Evolutionary conservation across 1,140 invertebrate species (phyloP).

Genomic region (Drosophila funebris): DNA sequence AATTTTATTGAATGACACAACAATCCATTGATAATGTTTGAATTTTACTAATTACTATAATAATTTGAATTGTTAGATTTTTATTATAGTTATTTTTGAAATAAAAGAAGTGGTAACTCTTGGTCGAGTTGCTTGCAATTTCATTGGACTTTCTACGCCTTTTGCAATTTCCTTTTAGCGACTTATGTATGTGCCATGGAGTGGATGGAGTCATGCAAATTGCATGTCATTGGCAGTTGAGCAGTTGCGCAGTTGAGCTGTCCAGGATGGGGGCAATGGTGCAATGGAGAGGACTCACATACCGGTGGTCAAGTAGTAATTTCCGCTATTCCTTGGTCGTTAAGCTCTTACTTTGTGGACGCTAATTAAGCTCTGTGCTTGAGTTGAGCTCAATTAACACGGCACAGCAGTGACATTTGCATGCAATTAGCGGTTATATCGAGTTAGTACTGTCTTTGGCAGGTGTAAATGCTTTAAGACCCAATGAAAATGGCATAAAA

Average conservation of each 20-base stretch:
- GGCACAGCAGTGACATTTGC: conserved; percentile 36
- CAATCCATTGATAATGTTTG: too few relatives aligned
- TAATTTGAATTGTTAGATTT: too few relatives aligned
- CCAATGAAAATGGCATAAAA: conserved; percentile 54
- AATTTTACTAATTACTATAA: too few relatives aligned
- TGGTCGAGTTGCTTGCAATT: neutral
- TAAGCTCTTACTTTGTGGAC: conserved; percentile 49
- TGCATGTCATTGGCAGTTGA: conserved; percentile 62
- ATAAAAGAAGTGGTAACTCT: conserved; percentile 1
- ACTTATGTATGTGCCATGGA: conserved; percentile 23
- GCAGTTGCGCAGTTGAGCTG: neutral
- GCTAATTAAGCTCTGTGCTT: conserved; percentile 70
- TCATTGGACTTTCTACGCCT: neutral
- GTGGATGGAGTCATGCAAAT: conserved; percentile 54
- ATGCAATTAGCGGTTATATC: conserved; percentile 62
- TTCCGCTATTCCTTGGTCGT: conserved; percentile 29
- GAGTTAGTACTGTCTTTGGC: conserved; percentile 20
- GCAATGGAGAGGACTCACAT: conserved; percentile 3
- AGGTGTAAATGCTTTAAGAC: conserved; percentile 68
- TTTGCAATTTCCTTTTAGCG: conserved; percentile 29
- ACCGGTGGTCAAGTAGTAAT: conserved; percentile 31
- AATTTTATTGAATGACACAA: too few relatives aligned
- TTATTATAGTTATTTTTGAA: neutral
- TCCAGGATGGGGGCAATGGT: neutral
- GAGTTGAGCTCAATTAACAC: conserved; percentile 70